Base-by-base conservation (phyloP, 2,113 vertebrate species). In the Hippocampus barbouri region DNA sequence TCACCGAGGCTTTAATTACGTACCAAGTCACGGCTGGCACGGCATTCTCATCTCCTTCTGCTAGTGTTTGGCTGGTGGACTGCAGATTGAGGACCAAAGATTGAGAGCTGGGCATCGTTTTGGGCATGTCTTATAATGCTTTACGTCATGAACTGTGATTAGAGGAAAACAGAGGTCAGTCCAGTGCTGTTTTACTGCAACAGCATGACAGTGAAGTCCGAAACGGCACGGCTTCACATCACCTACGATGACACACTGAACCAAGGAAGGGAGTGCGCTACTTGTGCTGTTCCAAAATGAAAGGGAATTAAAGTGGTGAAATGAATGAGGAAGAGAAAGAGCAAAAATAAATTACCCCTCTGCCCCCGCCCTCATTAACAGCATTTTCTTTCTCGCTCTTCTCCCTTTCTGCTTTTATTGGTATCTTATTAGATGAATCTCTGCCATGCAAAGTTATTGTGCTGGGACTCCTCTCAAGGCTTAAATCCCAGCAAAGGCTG, bases 1-100 rank as follows among this genome's bases (percentile, higher is more conserved):
- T 87, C 87, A 87, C 86, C 83, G 88, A 83, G 68, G 75, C 85
- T 84, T 91, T 92, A 91, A 92, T 91, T 92, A 92, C 76, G 77
- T 84, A 90, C 90, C 93, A 92, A 91, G 90, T 91, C 88, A 91
- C 84, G 85, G 83, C 85, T 92, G 91, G 89, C 91, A 92, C 88
- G 81, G 83, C 89, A 87, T 87, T 89, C 88, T 89, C 88, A 88
- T 90, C 87, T 89, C 85, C 84, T 85, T 88, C 88, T 87, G 87
- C 85, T 71, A 47, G 81, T 82, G 82, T 87, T 88, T 90, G 87
- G 88, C 90, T 76, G 85, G 82, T 81, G 84, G 81, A 82, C 60
- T 41, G 21, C 34, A 30, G 56, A 60, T 75, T 87, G 82, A 79
- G 80, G 83, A 87, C 74, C 82, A 76, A 79, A 81, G 83, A 85